Conservation (phyloP, 1,140 invertebrate species). For the Zaprionus camerounensis region DNA sequence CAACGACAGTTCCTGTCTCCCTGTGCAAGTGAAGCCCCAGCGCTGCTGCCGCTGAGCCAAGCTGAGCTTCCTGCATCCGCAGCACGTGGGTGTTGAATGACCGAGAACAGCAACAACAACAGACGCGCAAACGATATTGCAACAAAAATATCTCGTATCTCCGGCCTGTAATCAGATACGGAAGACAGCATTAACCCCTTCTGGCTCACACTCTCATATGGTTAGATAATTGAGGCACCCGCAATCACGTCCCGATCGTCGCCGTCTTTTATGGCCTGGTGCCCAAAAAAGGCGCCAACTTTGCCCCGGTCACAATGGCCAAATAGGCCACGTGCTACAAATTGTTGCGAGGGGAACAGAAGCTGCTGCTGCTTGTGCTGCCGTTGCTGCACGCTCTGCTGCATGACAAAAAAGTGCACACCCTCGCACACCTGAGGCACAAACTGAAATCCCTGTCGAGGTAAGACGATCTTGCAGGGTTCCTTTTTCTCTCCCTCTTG, state of each 20-base stretch:
- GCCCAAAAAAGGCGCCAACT: constrained; percentile 72
- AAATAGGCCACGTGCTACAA: constrained; percentile 75
- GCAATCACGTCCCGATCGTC: constrained; percentile 42
- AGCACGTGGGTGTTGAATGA: constrained; percentile 54
- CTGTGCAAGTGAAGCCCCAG: constrained; percentile 29
- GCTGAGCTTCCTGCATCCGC: constrained; percentile 51
- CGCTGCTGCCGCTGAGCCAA: background rate
- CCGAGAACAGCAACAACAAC: constrained; percentile 7
- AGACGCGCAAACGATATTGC: constrained; percentile 26
- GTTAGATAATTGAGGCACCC: constrained; percentile 61
- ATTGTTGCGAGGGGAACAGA: constrained; percentile 45
- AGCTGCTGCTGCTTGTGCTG: constrained; percentile 26
- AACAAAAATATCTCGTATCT: constrained; percentile 31
- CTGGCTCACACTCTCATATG: constrained; percentile 21
- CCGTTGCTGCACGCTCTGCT: constrained; percentile 24
- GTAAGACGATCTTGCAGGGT: constrained; percentile 47
- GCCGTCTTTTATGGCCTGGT: constrained; percentile 47
- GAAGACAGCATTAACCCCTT: constrained; percentile 25
- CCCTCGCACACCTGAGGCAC: constrained; percentile 74
- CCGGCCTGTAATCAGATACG: constrained; percentile 50
- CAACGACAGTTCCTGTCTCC: constrained; percentile 32
- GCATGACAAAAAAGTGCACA: constrained; percentile 60
- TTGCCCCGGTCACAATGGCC: constrained; percentile 49
- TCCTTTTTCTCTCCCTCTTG: constrained; percentile 38
- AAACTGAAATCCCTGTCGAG: constrained; percentile 58